A percentile compares a stretch with the other conserved stretches of the same genome.
Evolutionary conservation across 2,113 vertebrate genomes (phyloP).

Genomic region (Spea bombifrons): DNA sequence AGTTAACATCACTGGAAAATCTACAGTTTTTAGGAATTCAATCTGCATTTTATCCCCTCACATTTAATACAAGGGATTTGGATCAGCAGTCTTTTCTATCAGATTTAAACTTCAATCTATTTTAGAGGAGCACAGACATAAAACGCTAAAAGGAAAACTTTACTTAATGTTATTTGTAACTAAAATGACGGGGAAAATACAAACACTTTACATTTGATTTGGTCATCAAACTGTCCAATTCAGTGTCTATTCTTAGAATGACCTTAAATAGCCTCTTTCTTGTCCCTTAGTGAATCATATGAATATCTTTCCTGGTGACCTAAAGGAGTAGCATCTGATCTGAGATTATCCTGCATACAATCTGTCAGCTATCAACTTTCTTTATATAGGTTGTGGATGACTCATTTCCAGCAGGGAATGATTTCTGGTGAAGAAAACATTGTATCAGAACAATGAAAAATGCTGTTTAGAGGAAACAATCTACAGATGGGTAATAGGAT

Average conservation of each 20-base stretch:
- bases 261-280: neutral
- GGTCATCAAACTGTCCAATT: neutral
- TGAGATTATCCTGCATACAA: neutral
- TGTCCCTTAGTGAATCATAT: neutral
- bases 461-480: neutral
- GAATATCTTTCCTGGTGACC: neutral
- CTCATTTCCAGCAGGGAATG: neutral
- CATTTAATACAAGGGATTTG: constrained; percentile 14
- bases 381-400: neutral
- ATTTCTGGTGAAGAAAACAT: neutral
- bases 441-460: no score
- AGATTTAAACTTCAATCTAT: neutral
- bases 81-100: neutral
- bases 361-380: neutral
- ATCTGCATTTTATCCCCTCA: neutral
- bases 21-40: neutral
- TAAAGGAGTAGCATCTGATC: neutral
- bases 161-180: no score
- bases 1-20: neutral
- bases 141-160: no score
- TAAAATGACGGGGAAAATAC: no score
- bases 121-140: neutral
- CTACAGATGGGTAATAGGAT: neutral
- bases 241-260: neutral
- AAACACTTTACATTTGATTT: no score